These are phyloP conservation scores for Willowsia nigromaculata DNA, from an alignment of 2,888 invertebrate species.

Conservation along the genomic window DNA sequence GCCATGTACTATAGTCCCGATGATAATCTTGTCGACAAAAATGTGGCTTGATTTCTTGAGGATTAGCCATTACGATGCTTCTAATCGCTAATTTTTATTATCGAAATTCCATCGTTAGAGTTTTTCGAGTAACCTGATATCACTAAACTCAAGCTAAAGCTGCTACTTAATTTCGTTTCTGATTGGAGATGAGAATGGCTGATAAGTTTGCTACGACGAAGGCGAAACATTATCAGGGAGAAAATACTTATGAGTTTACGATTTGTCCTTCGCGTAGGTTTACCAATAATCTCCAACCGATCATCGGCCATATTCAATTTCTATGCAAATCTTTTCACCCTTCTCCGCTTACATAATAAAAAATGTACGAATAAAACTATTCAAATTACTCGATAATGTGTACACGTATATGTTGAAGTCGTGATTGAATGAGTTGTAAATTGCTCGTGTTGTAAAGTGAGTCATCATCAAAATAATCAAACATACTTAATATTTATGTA, in stretches of 20 bases:
- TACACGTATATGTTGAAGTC: background rate
- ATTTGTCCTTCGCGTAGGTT: background rate
- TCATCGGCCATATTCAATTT: constrained; percentile 64
- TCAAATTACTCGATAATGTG: constrained; percentile 25
- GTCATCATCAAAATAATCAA: constrained; percentile 62
- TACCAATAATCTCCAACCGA: constrained; percentile 30
- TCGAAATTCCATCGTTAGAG: constrained; percentile 10
- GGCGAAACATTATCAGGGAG: background rate
- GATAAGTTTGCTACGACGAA: background rate
- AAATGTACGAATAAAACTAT: background rate
- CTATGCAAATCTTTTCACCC: constrained; percentile 48
- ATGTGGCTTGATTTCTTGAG: constrained; percentile 32
- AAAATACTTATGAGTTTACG: background rate
- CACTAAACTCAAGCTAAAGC: background rate
- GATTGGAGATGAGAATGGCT: constrained; percentile 28
- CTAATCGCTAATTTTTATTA: constrained; percentile 39
- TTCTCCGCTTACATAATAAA: background rate
- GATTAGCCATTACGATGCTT: constrained; percentile 5
- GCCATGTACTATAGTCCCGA: background rate
- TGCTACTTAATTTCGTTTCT: background rate
- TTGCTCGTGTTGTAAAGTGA: constrained; percentile 50
- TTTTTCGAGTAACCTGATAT: background rate
- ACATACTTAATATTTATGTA: background rate
- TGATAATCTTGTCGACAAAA: constrained; percentile 45
- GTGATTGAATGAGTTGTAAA: constrained; percentile 67